Evolutionary conservation across 2,797 vertebrate species (phyloP), one percentile per base, ranked within the genome.

Genomic region (Morelia viridis): DNA sequence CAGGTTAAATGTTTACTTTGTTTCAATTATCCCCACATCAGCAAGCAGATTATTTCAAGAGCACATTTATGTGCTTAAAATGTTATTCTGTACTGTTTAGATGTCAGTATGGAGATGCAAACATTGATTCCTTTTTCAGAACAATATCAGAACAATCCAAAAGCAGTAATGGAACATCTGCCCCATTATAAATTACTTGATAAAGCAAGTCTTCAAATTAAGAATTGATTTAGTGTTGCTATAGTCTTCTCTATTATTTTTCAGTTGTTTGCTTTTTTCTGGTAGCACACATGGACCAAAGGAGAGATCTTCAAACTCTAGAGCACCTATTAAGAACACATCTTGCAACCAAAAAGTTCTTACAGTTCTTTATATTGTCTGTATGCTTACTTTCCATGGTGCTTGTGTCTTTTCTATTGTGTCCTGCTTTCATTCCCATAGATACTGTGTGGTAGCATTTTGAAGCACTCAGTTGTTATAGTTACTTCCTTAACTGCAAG

Each of bases 401-500:
- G 89, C 89, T 64, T 1, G 9, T 90, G 31, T 53, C 88, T 64
- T 85, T 57, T 41, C 91, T 94, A 93, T 80, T 58, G 87, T 64
- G 83, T 92, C 91, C 95, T 91, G 65, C 31, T 57, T 93, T 92
- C 89, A 90, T 95, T 92, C 64, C 93, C 94, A 90, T 90, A 92
- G 56, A 90, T 80, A 65, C 46, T 65, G 60, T 87, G 94, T 93
- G 95, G 91, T 94, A 93, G 92, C 96, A 95, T 95, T 94, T 95
- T 92, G 88, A 91, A 93, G 92, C 87, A 90, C 92, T 92, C 88
- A 93, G 93, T 94, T 95, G 94, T 96, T 96, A 95, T 56, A 95
- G 95, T 94, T 94, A 94, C 96, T 94, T 91, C 92, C 93, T 94
- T 96, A 94, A 96, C 91, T 94, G 92, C 93, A 62, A 83, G 41